Conservation (phyloP, 2,113 vertebrate species). For the Myodes glareolus region DNA sequence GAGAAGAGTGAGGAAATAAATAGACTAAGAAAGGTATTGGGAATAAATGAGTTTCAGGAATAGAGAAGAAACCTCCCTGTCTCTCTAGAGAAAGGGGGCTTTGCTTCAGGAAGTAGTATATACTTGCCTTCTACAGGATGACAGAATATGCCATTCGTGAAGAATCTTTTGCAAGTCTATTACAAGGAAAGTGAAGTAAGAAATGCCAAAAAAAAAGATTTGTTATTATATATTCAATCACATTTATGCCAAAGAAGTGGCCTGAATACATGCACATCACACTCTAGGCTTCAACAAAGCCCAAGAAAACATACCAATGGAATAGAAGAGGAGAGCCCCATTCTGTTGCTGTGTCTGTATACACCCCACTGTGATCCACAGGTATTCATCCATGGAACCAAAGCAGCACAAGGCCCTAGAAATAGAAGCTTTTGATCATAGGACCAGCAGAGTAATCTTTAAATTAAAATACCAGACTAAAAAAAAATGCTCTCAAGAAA, state of each 20-base stretch:
- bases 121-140: neutral
- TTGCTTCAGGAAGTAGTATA: neutral
- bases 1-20: neutral
- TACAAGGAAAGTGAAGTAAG: neutral
- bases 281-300: neutral
- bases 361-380: constrained; percentile 12
- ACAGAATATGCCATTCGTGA: neutral
- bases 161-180: neutral
- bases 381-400: neutral
- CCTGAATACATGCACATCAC: constrained; percentile 23
- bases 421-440: constrained; percentile 23
- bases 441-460: constrained; percentile 21
- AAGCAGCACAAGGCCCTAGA: constrained; percentile 9
- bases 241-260: neutral
- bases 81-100: neutral
- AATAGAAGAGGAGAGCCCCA: neutral
- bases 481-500: constrained; percentile 18
- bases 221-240: neutral
- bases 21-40: neutral
- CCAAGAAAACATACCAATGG: neutral
- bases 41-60: neutral
- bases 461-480: constrained; percentile 56
- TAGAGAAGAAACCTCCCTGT: neutral
- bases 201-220: neutral
- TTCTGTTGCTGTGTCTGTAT: neutral